A percentile compares a stretch with the other conserved stretches of the same genome.
These are phyloP conservation scores for Acanthoscelides obtectus DNA, from an alignment of 2,888 invertebrate species.

Conservation along the genomic window DNA sequence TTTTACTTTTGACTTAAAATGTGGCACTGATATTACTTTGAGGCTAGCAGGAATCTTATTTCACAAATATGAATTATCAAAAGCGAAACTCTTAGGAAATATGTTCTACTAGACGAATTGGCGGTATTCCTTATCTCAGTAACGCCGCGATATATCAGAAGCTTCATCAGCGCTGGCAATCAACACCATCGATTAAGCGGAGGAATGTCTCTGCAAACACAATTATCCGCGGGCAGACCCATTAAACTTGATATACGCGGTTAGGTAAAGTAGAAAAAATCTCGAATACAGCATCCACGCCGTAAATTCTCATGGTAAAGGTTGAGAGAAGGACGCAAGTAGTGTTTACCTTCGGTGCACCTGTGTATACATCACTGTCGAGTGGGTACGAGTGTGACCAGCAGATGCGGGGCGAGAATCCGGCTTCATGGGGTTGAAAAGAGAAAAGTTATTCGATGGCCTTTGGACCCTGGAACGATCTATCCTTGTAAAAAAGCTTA, in stretches of 20 bases:
- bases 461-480: too few relatives aligned
- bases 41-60: too few relatives aligned
- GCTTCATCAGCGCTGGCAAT: background rate
- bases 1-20: too few relatives aligned
- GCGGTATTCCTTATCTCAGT: background rate
- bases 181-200: background rate
- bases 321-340: background rate
- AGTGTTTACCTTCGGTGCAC: background rate
- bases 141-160: background rate
- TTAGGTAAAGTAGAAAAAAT: background rate
- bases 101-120: too few relatives aligned
- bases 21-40: too few relatives aligned
- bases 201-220: background rate
- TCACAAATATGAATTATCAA: too few relatives aligned
- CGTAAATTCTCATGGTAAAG: background rate
- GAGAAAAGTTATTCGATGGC: too few relatives aligned
- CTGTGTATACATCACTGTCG: background rate
- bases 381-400: background rate
- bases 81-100: too few relatives aligned
- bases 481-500: too few relatives aligned
- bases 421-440: background rate
- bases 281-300: background rate
- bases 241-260: conserved; percentile 1
- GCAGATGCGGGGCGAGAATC: background rate
- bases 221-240: background rate